Percentiles rank a stretch among this genome's conserved stretches.
These are phyloP conservation scores for Isoperla grammatica DNA, from an alignment of 2,888 invertebrate genomes.

Conservation along the genomic window DNA sequence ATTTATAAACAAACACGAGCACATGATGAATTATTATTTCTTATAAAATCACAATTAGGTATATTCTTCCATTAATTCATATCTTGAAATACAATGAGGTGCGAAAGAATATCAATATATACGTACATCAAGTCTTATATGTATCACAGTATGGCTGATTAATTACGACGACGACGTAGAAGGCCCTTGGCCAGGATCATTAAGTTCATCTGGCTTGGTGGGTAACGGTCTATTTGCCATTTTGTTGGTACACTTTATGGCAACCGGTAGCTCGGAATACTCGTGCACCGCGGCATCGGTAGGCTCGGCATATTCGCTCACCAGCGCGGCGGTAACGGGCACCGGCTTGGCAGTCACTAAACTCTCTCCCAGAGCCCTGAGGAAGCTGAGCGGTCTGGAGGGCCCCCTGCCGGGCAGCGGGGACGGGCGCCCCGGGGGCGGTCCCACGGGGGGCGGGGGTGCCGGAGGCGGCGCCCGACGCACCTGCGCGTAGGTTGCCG, in stretches of 20 bases:
- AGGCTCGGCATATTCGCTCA: constrained; percentile 53
- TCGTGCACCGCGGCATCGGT: constrained; percentile 47
- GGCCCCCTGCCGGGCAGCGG: constrained; percentile 34
- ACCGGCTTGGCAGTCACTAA: constrained; percentile 39
- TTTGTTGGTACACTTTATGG: constrained; percentile 40
- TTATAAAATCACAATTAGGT: constrained; percentile 13
- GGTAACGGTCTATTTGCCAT: constrained; percentile 67
- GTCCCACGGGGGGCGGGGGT: constrained; percentile 36
- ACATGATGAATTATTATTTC: constrained; percentile 9
- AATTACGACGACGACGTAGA: constrained; percentile 5
- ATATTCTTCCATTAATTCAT: not conserved
- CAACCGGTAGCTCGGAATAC: constrained; percentile 50
- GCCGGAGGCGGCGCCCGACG: constrained; percentile 29
- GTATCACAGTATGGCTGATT: constrained; percentile 24
- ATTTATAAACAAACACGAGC: not conserved
- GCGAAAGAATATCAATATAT: constrained; percentile 15
- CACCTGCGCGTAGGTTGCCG: constrained; percentile 47
- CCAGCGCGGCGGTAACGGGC: constrained; percentile 35
- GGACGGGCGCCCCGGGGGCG: constrained; percentile 1
- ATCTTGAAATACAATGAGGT: constrained; percentile 3
- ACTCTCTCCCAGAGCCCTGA: constrained; percentile 56
- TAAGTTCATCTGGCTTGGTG: constrained; percentile 49
- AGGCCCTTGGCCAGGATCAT: constrained; percentile 24
- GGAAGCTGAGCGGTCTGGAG: constrained; percentile 51
- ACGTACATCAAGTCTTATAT: constrained; percentile 24